phyloP scores from a whole-genome alignment of 2,113 vertebrate species.

The Anser brachyrhynchus region DNA sequence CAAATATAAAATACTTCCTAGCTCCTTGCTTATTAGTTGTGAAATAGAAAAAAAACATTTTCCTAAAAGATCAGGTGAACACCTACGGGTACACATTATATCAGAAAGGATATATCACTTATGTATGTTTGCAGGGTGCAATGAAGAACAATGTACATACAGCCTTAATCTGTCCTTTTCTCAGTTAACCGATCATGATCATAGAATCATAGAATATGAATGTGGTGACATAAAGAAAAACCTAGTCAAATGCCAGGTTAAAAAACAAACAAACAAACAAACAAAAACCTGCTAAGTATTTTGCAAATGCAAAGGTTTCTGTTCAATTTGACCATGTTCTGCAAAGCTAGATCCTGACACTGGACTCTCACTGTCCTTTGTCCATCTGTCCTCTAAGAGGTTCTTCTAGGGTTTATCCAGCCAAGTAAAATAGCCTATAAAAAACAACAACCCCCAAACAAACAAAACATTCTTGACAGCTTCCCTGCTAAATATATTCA shows the following conservation, averaged over 20 bases:
- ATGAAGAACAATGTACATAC: neutral
- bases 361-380: neutral
- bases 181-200: neutral
- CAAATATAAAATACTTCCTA: neutral
- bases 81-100: neutral
- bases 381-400: neutral
- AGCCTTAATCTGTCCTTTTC: neutral
- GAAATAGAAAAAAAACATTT: neutral
- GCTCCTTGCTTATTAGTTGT: neutral
- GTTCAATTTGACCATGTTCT: neutral
- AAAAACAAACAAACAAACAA: neutral
- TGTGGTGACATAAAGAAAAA: neutral
- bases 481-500: neutral
- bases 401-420: neutral
- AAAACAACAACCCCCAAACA: neutral
- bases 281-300: neutral
- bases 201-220: too few relatives aligned
- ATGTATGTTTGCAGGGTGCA: neutral
- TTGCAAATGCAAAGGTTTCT: neutral
- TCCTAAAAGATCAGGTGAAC: neutral
- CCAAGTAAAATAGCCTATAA: neutral
- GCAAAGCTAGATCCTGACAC: neutral
- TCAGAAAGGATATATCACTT: neutral
- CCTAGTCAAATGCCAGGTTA: neutral
- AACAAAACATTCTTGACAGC: neutral